Base-by-base conservation (phyloP, 2,113 vertebrate genomes). In the Scortum barcoo region DNA sequence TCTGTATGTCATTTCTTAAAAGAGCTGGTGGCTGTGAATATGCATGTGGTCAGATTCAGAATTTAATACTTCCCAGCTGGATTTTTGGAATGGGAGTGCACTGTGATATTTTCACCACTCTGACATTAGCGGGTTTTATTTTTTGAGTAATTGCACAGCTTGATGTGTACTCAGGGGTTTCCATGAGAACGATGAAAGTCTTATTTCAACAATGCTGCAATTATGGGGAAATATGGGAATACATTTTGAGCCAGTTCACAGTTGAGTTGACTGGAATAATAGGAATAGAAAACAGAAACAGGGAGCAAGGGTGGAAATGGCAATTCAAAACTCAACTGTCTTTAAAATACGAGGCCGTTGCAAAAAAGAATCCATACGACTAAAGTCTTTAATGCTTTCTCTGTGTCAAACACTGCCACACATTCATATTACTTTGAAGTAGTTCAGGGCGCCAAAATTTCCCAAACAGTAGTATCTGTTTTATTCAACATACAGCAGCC, bases 161-260 rank as follows among this genome's bases (percentile, higher is more conserved):
- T 94, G 92, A 91, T 94, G 80, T 90, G 89, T 91, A 87, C 87
- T 93, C 87, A 88, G 85, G 87, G 86, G 89, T 94, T 93, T 94
- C 89, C 91, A 91, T 93, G 92, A 95, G 93, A 89, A 92, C 86
- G 83, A 90, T 89, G 83, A 92, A 93, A 92, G 87, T 89, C 90
- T 93, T 93, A 91, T 89, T 94, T 93, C 89, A 93, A 91, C 91
- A 93, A 90, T 87, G 86, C 86, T 78, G 90, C 88, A 94, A 94
- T 95, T 92, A 93, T 87, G 83, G 82, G 90, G 83, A 80, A 93
- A 93, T 90, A 93, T 92, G 84, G 80, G 90, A 95, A 93, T 93
- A 87, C 86, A 86, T 92, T 89, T 90, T 88, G 84, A 89, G 88
- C 85, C 89, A 89, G 90, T 91, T 93, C 90, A 93, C 88, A 92